Evolutionary conservation across 2,888 invertebrate species (phyloP).

Genomic region (Pterostichus niger): DNA sequence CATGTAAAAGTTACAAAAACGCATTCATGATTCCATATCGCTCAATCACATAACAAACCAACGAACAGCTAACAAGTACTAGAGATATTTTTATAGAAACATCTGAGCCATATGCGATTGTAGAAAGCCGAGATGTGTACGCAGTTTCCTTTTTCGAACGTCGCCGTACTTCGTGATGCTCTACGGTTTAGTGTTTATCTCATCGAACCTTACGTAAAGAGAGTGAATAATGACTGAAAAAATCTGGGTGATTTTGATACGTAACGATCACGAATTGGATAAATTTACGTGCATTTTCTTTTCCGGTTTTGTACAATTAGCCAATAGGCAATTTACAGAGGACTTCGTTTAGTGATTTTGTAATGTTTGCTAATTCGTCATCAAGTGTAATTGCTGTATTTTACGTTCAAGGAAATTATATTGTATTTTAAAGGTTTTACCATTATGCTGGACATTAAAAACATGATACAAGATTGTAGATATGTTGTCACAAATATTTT

Average conservation of each 20-base stretch:
- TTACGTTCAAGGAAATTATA: conserved; percentile 11
- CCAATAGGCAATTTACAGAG: neutral
- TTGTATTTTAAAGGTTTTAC: neutral
- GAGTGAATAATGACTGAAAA: conserved; percentile 33
- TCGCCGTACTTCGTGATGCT: conserved; percentile 25
- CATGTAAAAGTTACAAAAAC: conserved; percentile 34
- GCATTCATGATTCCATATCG: conserved; percentile 32
- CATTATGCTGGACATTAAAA: neutral
- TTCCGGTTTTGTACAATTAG: conserved; percentile 10
- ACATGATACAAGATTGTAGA: neutral
- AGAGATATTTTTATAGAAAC: conserved; percentile 43
- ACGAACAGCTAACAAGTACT: conserved; percentile 23
- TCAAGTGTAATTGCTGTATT: conserved; percentile 3
- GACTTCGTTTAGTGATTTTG: neutral
- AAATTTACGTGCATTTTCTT: conserved; percentile 5
- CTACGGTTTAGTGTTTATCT: conserved; percentile 51
- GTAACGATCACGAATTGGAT: conserved; percentile 45
- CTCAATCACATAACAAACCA: conserved; percentile 42
- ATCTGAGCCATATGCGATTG: conserved; percentile 12
- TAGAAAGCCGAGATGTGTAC: conserved; percentile 39
- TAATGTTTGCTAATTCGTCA: neutral
- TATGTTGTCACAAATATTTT: neutral
- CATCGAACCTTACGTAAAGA: conserved; percentile 29
- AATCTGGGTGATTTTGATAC: conserved; percentile 22
- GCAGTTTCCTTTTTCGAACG: conserved; percentile 29